A percentile compares a stretch with the other conserved stretches of the same genome.
phyloP scores from a whole-genome alignment of 2,888 invertebrate genomes.

The Folsomia candida region DNA sequence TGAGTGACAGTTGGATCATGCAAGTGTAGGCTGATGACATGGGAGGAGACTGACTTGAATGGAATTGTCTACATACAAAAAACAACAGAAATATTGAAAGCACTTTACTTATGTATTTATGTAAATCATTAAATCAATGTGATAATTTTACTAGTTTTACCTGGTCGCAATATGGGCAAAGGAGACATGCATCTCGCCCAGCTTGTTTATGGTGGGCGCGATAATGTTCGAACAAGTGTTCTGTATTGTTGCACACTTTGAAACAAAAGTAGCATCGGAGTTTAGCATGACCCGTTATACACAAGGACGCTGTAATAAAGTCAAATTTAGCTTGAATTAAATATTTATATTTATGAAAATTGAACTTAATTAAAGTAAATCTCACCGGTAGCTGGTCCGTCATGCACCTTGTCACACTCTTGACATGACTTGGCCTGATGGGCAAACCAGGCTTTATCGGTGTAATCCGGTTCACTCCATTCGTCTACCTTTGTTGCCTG shows the following conservation, averaged over 20 bases:
- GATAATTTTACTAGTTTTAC: not conserved
- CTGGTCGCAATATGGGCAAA: conserved; percentile 43
- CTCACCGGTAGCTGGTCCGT: conserved; percentile 1
- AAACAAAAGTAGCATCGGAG: conserved; percentile 49
- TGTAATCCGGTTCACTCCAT: conserved; percentile 29
- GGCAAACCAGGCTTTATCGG: conserved; percentile 30
- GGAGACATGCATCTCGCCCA: conserved; percentile 34
- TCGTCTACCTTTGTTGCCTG: conserved; percentile 8
- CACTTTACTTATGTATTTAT: too few relatives aligned
- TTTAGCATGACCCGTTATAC: conserved; percentile 29
- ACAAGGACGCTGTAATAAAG: conserved; percentile 16
- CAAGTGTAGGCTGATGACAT: conserved; percentile 43
- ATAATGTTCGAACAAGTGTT: conserved; percentile 43
- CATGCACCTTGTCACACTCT: conserved; percentile 22
- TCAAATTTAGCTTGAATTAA: not conserved
- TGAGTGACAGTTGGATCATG: not conserved
- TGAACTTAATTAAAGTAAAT: conserved; percentile 6
- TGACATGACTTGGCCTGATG: conserved; percentile 29
- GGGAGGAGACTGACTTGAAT: conserved; percentile 45
- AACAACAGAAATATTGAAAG: not conserved
- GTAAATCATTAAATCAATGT: too few relatives aligned
- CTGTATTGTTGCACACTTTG: conserved; percentile 38
- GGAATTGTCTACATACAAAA: conserved; percentile 25
- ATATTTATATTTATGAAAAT: not conserved
- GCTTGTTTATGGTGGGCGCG: conserved; percentile 29